phyloP scores from a whole-genome alignment of 2,113 vertebrate species.

The Callocephalon fimbriatum region DNA sequence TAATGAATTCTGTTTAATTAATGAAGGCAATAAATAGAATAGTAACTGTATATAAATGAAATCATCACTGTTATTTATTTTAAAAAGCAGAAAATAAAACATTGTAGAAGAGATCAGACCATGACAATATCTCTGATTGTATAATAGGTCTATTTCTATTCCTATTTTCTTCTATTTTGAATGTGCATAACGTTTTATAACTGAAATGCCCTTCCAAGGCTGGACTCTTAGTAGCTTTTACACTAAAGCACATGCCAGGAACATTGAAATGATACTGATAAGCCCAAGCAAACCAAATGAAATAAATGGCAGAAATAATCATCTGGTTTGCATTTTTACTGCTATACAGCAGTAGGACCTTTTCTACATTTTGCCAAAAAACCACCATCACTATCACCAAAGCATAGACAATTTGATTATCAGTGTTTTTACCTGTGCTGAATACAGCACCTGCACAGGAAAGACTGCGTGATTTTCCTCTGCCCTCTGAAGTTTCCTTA shows the following conservation, averaged over 20 bases:
- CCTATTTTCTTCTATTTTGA: not conserved
- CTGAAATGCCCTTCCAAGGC: not conserved
- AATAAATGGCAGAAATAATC: not conserved
- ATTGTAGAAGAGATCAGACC: not conserved
- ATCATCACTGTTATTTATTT: not conserved
- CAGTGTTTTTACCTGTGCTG: not conserved
- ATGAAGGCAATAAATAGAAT: not conserved
- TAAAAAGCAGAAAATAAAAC: not conserved
- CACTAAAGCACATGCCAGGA: not conserved
- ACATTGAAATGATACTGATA: not conserved
- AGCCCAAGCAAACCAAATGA: not conserved
- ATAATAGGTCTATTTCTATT: not conserved
- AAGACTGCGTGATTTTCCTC: not conserved
- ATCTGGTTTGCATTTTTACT: not conserved
- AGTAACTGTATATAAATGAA: not conserved
- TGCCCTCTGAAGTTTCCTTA: not conserved
- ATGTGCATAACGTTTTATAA: not conserved
- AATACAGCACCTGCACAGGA: not conserved
- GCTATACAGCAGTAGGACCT: not conserved
- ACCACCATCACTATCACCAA: not conserved
- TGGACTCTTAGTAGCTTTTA: not conserved
- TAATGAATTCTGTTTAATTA: not conserved
- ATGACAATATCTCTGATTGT: not conserved
- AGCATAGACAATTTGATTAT: not conserved
- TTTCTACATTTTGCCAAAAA: not conserved